These are phyloP conservation scores for Amphiprion ocellaris DNA, from an alignment of 2,113 vertebrate genomes.

Conservation along the genomic window DNA sequence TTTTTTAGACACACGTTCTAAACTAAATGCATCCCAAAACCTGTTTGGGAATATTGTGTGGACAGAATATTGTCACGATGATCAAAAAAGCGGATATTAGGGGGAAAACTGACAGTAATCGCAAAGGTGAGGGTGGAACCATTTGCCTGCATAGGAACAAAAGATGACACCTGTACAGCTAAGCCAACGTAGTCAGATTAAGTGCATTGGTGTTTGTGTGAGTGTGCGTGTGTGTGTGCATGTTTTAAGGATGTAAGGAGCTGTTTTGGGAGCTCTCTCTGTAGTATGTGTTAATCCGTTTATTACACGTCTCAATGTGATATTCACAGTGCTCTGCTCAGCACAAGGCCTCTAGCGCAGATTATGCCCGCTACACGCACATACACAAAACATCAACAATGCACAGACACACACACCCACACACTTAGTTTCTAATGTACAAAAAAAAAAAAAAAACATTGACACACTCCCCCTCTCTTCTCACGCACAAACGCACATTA, in stretches of 20 bases:
- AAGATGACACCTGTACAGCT: neutral
- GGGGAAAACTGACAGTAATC: neutral
- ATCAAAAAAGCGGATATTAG: neutral
- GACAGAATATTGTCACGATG: neutral
- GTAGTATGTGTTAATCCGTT: slow-evolving; percentile 75
- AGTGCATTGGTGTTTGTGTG: slow-evolving; percentile 16
- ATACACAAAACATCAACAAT: slow-evolving; percentile 47
- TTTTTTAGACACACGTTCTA: neutral
- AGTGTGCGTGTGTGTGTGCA: neutral
- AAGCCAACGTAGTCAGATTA: neutral
- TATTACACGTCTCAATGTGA: slow-evolving; percentile 76
- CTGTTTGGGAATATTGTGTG: neutral
- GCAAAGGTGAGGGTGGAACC: neutral
- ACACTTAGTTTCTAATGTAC: slow-evolving; percentile 33
- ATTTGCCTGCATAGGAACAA: neutral
- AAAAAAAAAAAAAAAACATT: slow-evolving; percentile 31
- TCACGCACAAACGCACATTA: slow-evolving; percentile 48
- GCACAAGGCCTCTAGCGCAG: slow-evolving; percentile 73
- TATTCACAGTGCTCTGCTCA: slow-evolving; percentile 70
- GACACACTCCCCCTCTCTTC: slow-evolving; percentile 34
- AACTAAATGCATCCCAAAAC: neutral
- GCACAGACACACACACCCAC: slow-evolving; percentile 38
- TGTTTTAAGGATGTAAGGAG: slow-evolving; percentile 47
- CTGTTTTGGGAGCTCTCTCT: slow-evolving; percentile 63
- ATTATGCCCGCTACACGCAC: slow-evolving; percentile 65